Conservation (phyloP, 2,797 vertebrate genomes). For the Fringilla coelebs region DNA sequence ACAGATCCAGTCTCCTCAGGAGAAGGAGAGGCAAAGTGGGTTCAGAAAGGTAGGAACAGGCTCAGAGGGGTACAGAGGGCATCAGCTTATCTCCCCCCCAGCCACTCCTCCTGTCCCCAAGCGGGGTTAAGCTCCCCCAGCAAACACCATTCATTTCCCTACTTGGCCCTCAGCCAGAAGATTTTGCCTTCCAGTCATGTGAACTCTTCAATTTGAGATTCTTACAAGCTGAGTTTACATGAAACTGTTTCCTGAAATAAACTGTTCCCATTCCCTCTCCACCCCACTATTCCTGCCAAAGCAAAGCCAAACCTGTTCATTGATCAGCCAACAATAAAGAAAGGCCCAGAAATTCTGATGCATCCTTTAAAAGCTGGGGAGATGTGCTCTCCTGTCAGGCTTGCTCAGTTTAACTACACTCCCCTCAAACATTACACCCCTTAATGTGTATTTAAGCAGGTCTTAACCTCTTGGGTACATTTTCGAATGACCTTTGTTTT, state of each 20-base stretch:
- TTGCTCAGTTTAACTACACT: neutral
- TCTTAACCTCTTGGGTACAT: neutral
- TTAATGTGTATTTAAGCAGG: constrained; percentile 29
- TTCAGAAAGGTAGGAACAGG: neutral
- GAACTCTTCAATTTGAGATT: constrained; percentile 33
- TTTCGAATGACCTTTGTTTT: constrained; percentile 29
- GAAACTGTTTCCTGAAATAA: constrained; percentile 37
- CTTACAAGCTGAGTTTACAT: constrained; percentile 53
- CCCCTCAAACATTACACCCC: neutral
- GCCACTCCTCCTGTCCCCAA: neutral
- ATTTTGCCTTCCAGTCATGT: constrained; percentile 52
- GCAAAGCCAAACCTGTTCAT: neutral
- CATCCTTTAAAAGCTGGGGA: neutral
- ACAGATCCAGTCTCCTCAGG: neutral
- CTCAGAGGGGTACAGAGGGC: neutral
- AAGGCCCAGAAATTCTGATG: neutral
- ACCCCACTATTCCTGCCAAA: neutral
- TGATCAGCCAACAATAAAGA: neutral
- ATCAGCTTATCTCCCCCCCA: neutral
- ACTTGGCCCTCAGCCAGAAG: neutral
- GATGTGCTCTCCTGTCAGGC: neutral
- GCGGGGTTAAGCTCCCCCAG: neutral
- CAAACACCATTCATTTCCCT: constrained; percentile 1
- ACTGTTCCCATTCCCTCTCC: neutral
- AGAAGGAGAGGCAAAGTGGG: neutral